Base-by-base conservation (phyloP, 2,797 vertebrate genomes). In the Ispidina picta region DNA sequence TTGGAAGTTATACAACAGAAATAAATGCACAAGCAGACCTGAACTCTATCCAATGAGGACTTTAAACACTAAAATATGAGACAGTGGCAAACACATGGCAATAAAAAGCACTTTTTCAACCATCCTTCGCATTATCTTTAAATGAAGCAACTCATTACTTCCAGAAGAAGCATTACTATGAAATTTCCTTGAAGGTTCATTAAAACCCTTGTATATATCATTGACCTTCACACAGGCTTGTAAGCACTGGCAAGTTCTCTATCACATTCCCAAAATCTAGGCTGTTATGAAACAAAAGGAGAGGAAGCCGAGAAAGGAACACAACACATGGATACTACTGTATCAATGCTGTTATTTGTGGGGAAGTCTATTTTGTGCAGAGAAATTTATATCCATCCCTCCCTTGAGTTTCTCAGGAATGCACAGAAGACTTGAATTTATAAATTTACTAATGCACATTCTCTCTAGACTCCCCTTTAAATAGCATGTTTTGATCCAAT, bases 181-280 rank as follows among this genome's bases (percentile, higher is more conserved):
- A 12, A 68, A 68, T 88, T 83, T 83, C 33, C 46, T 68, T n/a
- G 33, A 56, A 87, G 29, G 12, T 71, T 77, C 11, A 51, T 71
- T 54, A 46, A 77, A 93, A 52, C 7, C 22, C n/a, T 15, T 51
- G 35, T 25, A 76, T 26, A n/a, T 0, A 3, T 28, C 12, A 17
- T 1, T 75, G 44, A 48, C 35, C 5, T 76, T 70, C 23, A 52
- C 28, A 22, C 12, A 41, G 22, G 21, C 56, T 87, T 85, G n/a
- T 20, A 65, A 59, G 22, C 0, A 0, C 21, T 68, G 79, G 21
- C 28, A 82, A 83, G 37, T 6, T 3, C 6, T 64, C 11, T 54
- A 6, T 13, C 10, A 11, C 18, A 68, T 0, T 0, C 3, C 12
- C 15, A 71, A 68, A 83, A 80, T 5, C 19, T 39, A 58, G 25